These are phyloP conservation scores for Echinometra lucunter DNA, from an alignment of 53 echinoderm and acorn worm species.

Conservation along the genomic window DNA sequence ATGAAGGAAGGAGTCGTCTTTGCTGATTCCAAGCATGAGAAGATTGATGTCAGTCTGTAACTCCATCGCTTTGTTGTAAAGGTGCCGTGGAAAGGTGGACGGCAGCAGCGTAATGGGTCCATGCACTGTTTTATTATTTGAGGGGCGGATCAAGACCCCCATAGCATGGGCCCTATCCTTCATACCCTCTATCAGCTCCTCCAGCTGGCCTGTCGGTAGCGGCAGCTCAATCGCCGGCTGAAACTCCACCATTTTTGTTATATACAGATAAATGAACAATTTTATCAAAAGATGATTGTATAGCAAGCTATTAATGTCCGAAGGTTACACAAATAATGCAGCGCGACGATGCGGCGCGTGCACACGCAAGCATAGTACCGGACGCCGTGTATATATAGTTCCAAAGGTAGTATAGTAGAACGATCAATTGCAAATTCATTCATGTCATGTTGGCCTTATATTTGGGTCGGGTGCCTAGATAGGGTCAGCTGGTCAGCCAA, in stretches of 20 bases:
- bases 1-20: slow-evolving; percentile 75
- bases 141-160: slow-evolving; percentile 56
- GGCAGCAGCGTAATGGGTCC: slow-evolving; percentile 80
- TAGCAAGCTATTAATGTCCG: no score
- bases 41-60: slow-evolving; percentile 77
- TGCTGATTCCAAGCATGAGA: slow-evolving; percentile 76
- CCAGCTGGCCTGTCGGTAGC: not conserved
- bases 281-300: not conserved
- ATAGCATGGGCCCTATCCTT: slow-evolving; percentile 51
- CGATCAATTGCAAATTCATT: no score
- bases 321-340: no score
- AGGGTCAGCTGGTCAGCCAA: no score
- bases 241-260: slow-evolving; percentile 55
- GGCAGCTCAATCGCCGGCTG: slow-evolving; percentile 54
- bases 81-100: slow-evolving; percentile 73
- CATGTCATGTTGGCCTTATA: no score
- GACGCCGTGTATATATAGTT: no score
- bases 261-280: no score
- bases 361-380: no score
- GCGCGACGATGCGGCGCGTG: no score
- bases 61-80: slow-evolving; percentile 67
- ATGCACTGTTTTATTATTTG: slow-evolving; percentile 38
- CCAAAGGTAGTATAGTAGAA: no score
- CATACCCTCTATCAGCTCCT: not conserved
- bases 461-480: no score